These are phyloP conservation scores for Sphenopsis melanotis DNA, from an alignment of 2,797 vertebrate species.

Conservation along the genomic window DNA sequence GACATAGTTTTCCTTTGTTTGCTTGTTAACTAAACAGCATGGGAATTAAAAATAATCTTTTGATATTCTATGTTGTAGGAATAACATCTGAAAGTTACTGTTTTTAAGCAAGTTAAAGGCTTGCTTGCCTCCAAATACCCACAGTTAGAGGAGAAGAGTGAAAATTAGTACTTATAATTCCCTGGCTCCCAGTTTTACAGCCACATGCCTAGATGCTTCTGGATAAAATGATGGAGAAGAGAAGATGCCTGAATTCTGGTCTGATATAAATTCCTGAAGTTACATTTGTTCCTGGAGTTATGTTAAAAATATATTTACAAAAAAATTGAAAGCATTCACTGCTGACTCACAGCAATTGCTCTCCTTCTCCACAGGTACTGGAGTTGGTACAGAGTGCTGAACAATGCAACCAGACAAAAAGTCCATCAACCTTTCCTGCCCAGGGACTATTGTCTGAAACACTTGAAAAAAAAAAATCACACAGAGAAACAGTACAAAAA, in stretches of 20 bases:
- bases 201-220: background rate
- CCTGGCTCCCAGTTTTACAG: background rate
- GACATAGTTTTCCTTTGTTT: background rate
- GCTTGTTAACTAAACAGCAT: background rate
- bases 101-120: background rate
- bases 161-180: background rate
- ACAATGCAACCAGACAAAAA: background rate
- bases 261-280: background rate
- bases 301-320: background rate
- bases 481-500: background rate
- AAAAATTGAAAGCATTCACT: background rate
- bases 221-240: background rate
- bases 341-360: background rate
- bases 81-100: background rate
- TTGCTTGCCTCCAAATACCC: background rate
- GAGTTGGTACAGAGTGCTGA: background rate
- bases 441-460: background rate
- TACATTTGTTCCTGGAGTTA: background rate
- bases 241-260: background rate
- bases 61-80: background rate
- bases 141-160: background rate
- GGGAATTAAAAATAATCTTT: background rate
- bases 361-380: background rate
- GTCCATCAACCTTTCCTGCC: background rate
- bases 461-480: background rate